A percentile compares a stretch with the other conserved stretches of the same genome.
phyloP scores from a whole-genome alignment of 2,797 vertebrate species.

The Clarias laeviceps region DNA sequence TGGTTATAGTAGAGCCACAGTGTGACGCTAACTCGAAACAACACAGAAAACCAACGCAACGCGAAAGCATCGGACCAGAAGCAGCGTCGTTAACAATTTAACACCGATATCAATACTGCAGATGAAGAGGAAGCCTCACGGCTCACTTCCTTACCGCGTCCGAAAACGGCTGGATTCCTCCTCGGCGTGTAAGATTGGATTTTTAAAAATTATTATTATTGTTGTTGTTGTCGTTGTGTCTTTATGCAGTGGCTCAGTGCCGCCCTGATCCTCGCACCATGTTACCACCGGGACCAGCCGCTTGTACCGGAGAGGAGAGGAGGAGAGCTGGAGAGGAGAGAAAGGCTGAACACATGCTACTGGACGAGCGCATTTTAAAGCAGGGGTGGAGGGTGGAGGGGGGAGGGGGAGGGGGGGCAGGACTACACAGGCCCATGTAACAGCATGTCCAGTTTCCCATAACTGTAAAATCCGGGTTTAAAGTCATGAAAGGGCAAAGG shows the following conservation, averaged over 20 bases:
- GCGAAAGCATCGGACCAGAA: slow-evolving; percentile 1
- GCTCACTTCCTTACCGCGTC: slow-evolving; percentile 49
- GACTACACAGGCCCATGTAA: slow-evolving; percentile 78
- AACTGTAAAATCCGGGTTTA: background rate
- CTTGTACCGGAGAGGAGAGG: slow-evolving; percentile 47
- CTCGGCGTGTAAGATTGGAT: slow-evolving; percentile 29
- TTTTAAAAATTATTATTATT: background rate
- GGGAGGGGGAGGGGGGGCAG: slow-evolving; percentile 65
- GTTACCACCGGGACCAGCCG: slow-evolving; percentile 59
- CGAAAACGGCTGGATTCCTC: slow-evolving; percentile 37
- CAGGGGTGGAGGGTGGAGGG: slow-evolving; percentile 65
- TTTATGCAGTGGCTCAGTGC: slow-evolving; percentile 59
- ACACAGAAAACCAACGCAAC: background rate
- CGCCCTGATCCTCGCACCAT: slow-evolving; percentile 71
- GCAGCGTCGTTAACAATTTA: slow-evolving; percentile 50
- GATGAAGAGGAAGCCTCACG: slow-evolving; percentile 9
- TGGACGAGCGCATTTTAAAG: slow-evolving; percentile 74
- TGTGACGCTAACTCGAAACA: background rate
- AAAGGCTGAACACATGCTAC: slow-evolving; percentile 53
- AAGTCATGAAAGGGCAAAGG: background rate
- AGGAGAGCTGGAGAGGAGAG: slow-evolving; percentile 23
- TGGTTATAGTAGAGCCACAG: background rate
- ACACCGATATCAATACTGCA: slow-evolving; percentile 45
- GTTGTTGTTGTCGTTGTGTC: slow-evolving; percentile 43
- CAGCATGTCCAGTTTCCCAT: slow-evolving; percentile 44